Evolutionary conservation across 2,113 vertebrate species (phyloP).

Genomic region (Phalacrocorax carbo): DNA sequence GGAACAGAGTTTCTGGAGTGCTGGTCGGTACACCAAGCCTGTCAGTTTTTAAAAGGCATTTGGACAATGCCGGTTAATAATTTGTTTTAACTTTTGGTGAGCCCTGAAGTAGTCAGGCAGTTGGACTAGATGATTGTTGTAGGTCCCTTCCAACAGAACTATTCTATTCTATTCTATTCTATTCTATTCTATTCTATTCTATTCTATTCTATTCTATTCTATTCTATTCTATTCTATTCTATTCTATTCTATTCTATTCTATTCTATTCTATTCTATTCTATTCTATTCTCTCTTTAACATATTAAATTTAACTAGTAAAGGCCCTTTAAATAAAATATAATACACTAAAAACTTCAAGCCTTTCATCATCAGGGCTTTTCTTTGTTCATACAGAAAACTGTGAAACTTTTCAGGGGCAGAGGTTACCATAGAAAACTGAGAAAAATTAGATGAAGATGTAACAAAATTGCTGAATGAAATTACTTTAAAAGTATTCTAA

Average conservation of each 20-base stretch:
- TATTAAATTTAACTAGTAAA: background rate
- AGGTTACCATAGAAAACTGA: background rate
- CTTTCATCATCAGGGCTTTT: background rate
- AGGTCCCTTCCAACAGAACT: background rate
- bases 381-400: background rate
- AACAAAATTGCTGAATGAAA: background rate
- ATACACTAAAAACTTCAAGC: background rate
- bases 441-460: background rate
- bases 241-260: background rate
- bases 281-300: background rate
- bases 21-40: no score
- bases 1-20: background rate
- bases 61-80: background rate
- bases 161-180: background rate
- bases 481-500: constrained; percentile 10
- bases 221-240: background rate
- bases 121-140: background rate
- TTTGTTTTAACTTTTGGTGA: background rate
- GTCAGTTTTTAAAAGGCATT: background rate
- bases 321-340: background rate
- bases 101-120: background rate
- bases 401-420: background rate
- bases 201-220: background rate
- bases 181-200: background rate
- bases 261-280: background rate